phyloP scores from a whole-genome alignment of 1,140 invertebrate genomes.

The Drosophila repletoides region DNA sequence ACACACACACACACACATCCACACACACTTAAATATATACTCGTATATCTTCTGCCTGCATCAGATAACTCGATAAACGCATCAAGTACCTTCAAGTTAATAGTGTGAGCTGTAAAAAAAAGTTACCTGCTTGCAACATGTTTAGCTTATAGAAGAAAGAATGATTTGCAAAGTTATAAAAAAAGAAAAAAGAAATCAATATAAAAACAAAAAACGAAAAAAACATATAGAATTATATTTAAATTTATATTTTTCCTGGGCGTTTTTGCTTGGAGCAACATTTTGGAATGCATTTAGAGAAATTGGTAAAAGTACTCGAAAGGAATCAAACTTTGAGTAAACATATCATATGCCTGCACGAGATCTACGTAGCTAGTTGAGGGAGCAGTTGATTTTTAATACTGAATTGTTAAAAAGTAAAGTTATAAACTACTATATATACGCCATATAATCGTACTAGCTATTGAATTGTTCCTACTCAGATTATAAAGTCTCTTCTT shows the following conservation, averaged over 20 bases:
- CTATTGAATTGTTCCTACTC: slow-evolving; percentile 63
- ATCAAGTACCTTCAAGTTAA: slow-evolving; percentile 80
- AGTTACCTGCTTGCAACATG: slow-evolving; percentile 78
- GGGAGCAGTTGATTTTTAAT: slow-evolving; percentile 37
- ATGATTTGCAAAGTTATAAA: slow-evolving; percentile 54
- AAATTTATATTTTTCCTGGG: slow-evolving; percentile 20
- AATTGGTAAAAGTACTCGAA: not conserved
- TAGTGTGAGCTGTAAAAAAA: slow-evolving; percentile 82
- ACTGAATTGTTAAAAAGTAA: slow-evolving; percentile 1
- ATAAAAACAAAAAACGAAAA: too few relatives aligned
- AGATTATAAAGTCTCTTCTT: slow-evolving; percentile 29
- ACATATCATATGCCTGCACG: slow-evolving; percentile 57
- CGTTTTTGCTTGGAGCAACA: slow-evolving; percentile 53
- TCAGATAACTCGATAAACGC: slow-evolving; percentile 44
- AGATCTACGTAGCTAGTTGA: slow-evolving; percentile 21
- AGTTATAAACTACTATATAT: not conserved
- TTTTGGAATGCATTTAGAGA: slow-evolving; percentile 64
- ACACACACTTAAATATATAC: not conserved
- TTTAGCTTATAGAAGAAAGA: slow-evolving; percentile 29
- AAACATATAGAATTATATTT: slow-evolving; percentile 11
- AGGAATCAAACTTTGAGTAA: slow-evolving; percentile 37
- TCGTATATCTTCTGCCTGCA: slow-evolving; percentile 41
- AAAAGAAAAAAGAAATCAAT: slow-evolving; percentile 3
- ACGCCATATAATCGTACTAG: slow-evolving; percentile 32
- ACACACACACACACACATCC: slow-evolving; percentile 1